phyloP scores from a whole-genome alignment of 2,888 invertebrate genomes.

The Acholoe squamosa region DNA sequence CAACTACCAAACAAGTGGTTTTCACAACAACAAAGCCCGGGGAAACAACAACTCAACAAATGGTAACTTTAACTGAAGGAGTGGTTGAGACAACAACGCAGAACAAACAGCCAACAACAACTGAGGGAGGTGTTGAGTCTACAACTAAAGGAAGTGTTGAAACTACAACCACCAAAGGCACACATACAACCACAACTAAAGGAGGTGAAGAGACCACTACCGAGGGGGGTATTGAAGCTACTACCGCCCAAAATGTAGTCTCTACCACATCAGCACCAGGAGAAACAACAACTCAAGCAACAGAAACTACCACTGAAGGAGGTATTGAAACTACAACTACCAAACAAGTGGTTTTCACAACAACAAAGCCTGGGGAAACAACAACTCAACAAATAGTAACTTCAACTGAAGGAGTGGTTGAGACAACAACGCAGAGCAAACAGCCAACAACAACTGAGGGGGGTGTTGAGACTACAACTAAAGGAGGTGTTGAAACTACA shows the following conservation, averaged over 20 bases:
- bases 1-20: too few species aligned
- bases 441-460: background rate
- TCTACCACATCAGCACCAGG: background rate
- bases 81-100: background rate
- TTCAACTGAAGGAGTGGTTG: background rate
- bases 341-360: too few species aligned
- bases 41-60: background rate
- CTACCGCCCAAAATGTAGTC: too few species aligned
- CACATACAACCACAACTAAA: background rate
- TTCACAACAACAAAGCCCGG: background rate
- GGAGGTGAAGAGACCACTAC: background rate
- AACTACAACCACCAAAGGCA: background rate
- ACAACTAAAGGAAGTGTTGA: background rate
- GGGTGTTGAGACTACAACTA: background rate
- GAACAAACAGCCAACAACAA: background rate
- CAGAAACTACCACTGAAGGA: background rate
- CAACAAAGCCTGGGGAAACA: background rate
- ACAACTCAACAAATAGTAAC: background rate
- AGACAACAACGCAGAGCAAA: background rate
- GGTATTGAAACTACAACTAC: too few species aligned
- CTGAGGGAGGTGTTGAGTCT: background rate
- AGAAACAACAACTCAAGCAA: background rate
- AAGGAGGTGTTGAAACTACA: background rate
- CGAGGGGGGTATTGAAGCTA: too few species aligned
- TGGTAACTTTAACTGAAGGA: background rate